Base-by-base conservation (phyloP, 2,888 invertebrate species). In the Rhamphomyia laevipes region DNA sequence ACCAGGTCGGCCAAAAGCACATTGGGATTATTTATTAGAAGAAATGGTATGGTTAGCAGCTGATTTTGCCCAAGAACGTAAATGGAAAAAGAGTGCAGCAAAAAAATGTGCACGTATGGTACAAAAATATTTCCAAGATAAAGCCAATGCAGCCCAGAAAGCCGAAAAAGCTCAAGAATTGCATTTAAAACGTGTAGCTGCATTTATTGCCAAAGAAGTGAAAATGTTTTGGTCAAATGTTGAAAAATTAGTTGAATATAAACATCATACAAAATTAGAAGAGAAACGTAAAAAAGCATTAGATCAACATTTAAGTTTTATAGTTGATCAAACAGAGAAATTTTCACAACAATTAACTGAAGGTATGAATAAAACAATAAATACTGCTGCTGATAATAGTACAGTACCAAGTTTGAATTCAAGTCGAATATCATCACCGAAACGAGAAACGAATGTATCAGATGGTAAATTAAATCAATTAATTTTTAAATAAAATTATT, bases 31-130 rank as follows among this genome's bases (percentile, higher is more conserved):
- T 71, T 74, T 99, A 55, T 74, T 99, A 40, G 97, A 99, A 71
- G 99, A 99, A 74, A 95, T 96, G 93, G 86, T 87, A 37, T 99
- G 99, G 99, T 76, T 99, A 57, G 91, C 95, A 35, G 88, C 92
- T 37, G 97, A 99, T 73, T 99, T 99, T 73, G 89, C 89, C 27
- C 91, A 94, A 68, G 99, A 99, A 71, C 79, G 96, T 54, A 95
- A 94, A 68, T 95, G 94, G 93, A 99, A 99, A 66, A 92, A 92
- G 68, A 86, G 89, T 51, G 90, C 92, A 6, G 93, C 95, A 2
- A 89, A 89, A 66, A 94, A 82, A 75, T 91, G 91, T 66, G 88
- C 91, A 18, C 78, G 86, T 57, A 91, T 91, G 77, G 87, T 92
- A 38, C 89, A 90, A 62, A 92, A 91, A 65, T 82, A 91, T 68